Percentiles rank a stretch among this genome's conserved stretches.
These are phyloP conservation scores for Parazoanthus darwini DNA, from an alignment of 92 coral and sea anemone species.

Conservation along the genomic window DNA sequence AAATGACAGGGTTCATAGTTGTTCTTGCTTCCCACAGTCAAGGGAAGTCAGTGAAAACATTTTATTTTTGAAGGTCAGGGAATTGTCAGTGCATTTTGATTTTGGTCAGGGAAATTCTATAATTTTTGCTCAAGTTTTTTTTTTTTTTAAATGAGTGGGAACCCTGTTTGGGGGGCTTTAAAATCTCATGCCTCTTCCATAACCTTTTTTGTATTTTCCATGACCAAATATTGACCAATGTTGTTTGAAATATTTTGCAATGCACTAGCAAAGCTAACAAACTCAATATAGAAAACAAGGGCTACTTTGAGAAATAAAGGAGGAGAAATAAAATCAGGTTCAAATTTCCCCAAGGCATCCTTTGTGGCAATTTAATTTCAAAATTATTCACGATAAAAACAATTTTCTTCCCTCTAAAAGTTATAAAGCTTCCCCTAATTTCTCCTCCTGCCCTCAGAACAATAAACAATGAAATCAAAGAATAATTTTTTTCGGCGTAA, in stretches of 20 bases:
- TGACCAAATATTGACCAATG: constrained; percentile 29
- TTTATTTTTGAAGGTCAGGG: constrained; percentile 24
- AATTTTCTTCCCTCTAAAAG: constrained; percentile 15
- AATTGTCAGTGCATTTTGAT: constrained; percentile 33
- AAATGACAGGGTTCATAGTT: constrained; percentile 21
- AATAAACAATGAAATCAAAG: constrained; percentile 17
- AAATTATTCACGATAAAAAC: background rate
- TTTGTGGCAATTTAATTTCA: background rate
- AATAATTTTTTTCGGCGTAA: constrained; percentile 22
- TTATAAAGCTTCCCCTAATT: constrained; percentile 16
- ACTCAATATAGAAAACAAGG: constrained; percentile 15
- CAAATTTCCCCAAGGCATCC: constrained; percentile 25
- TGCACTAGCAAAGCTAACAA: constrained; percentile 27
- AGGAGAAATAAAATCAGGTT: constrained; percentile 28
- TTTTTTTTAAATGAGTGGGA: constrained; percentile 16
- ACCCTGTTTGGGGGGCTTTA: constrained; percentile 6
- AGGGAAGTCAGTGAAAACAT: constrained; percentile 36
- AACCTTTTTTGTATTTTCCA: constrained; percentile 29
- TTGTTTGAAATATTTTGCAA: constrained; percentile 22
- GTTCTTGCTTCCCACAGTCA: constrained; percentile 31
- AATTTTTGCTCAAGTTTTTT: constrained; percentile 12
- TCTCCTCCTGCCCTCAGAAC: constrained; percentile 33
- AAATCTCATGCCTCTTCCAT: constrained; percentile 28
- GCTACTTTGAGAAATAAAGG: constrained; percentile 28
- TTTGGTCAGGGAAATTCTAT: constrained; percentile 33